Conservation (phyloP, 2,888 invertebrate species). For the Monopis laevigella region DNA sequence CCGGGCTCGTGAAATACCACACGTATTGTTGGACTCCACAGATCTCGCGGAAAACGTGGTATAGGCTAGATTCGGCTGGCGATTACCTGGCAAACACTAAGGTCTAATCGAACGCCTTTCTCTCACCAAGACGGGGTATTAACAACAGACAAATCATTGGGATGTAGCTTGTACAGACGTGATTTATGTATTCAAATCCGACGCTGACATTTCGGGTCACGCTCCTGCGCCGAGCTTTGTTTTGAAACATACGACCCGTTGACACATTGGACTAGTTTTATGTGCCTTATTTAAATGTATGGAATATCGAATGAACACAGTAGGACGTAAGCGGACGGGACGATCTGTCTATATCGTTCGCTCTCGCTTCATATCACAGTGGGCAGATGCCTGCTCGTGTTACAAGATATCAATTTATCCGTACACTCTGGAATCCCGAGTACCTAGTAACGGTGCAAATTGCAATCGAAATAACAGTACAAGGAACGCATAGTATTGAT, state of each 20-base stretch:
- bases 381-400: conserved; percentile 10
- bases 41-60: conserved; percentile 9
- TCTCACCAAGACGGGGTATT: conserved; percentile 27
- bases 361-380: not conserved
- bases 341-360: conserved; percentile 5
- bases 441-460: conserved; percentile 8
- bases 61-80: conserved; percentile 9
- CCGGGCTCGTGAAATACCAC: conserved; percentile 15
- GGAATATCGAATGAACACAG: not conserved
- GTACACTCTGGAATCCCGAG: conserved; percentile 1
- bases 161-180: conserved; percentile 31
- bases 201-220: conserved; percentile 21
- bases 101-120: conserved; percentile 55
- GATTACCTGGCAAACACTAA: conserved; percentile 20
- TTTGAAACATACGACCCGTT: conserved; percentile 9
- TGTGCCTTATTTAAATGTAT: conserved; percentile 2
- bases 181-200: conserved; percentile 59
- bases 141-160: conserved; percentile 45
- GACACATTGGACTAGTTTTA: conserved; percentile 8
- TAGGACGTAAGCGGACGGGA: not conserved
- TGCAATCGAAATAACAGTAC: conserved; percentile 11
- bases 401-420: conserved; percentile 6
- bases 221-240: conserved; percentile 9
- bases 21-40: conserved; percentile 8
- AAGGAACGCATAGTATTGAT: conserved; percentile 6